Percentiles rank a stretch among this genome's conserved stretches.
phyloP scores from a whole-genome alignment of 2,888 invertebrate genomes.

The Uropetala carovei region DNA sequence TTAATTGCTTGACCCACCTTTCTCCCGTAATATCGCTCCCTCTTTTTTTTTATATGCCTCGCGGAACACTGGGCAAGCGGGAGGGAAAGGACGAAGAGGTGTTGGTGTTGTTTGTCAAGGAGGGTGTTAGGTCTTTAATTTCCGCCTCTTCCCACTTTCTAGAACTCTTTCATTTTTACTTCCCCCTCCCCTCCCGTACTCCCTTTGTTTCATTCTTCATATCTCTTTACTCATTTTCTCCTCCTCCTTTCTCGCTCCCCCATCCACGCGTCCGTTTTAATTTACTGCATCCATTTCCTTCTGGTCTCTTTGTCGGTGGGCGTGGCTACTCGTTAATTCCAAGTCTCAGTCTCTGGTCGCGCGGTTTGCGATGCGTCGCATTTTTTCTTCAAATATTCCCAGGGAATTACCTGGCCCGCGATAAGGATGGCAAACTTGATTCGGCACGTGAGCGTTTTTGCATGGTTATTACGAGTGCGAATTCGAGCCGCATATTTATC shows the following conservation, averaged over 20 bases:
- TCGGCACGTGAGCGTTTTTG: no score
- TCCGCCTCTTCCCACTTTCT: not conserved
- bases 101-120: not conserved
- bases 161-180: not conserved
- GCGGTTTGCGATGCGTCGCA: not conserved
- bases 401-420: no score
- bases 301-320: constrained; percentile 12
- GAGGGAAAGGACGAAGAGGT: not conserved
- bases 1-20: constrained; percentile 52
- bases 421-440: no score
- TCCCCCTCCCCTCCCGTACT: not conserved
- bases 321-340: not conserved
- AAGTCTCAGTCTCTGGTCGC: not conserved
- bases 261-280: not conserved
- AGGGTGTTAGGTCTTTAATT: constrained; percentile 10
- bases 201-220: not conserved
- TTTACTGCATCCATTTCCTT: constrained; percentile 20
- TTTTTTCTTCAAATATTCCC: no score
- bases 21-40: not conserved
- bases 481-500: no score
- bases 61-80: not conserved
- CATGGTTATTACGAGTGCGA: no score
- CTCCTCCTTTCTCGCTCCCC: not conserved
- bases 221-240: not conserved
- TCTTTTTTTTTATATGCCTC: not conserved